phyloP scores from a whole-genome alignment of 1,140 invertebrate species.

The Nasonia longicornis region DNA sequence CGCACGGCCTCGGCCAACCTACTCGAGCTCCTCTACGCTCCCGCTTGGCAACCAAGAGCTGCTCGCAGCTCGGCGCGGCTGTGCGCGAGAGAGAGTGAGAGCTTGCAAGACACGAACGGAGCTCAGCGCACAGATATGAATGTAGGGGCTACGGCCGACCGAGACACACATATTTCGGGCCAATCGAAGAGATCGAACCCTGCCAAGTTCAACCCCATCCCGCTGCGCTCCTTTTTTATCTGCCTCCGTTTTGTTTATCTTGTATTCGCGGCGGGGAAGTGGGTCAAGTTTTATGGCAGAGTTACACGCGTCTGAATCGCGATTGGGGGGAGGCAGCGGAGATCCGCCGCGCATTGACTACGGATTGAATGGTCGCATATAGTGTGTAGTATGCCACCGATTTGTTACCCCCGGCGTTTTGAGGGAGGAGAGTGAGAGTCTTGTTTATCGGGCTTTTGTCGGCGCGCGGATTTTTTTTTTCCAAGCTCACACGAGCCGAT shows the following conservation, averaged over 20 bases:
- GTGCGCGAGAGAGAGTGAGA: slow-evolving; percentile 20
- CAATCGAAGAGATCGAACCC: slow-evolving; percentile 45
- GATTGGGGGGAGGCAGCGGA: background rate
- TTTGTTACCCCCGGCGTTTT: background rate
- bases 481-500: too few species aligned
- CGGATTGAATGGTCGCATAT: slow-evolving; percentile 27
- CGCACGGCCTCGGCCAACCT: slow-evolving; percentile 7
- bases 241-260: slow-evolving; percentile 31
- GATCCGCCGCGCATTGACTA: background rate
- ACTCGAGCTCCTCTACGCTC: background rate
- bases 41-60: slow-evolving; percentile 21
- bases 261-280: slow-evolving; percentile 16
- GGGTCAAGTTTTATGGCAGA: slow-evolving; percentile 46
- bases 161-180: slow-evolving; percentile 26
- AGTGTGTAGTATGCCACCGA: background rate
- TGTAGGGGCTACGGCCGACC: slow-evolving; percentile 25
- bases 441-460: background rate
- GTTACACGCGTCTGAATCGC: slow-evolving; percentile 39
- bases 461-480: background rate
- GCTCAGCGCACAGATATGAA: background rate
- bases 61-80: background rate
- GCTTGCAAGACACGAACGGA: background rate
- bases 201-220: slow-evolving; percentile 38
- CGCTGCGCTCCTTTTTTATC: background rate
- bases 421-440: background rate